A percentile compares a stretch with the other conserved stretches of the same genome.
phyloP scores from a whole-genome alignment of 2,113 vertebrate genomes.

The Laticauda laticaudata region DNA sequence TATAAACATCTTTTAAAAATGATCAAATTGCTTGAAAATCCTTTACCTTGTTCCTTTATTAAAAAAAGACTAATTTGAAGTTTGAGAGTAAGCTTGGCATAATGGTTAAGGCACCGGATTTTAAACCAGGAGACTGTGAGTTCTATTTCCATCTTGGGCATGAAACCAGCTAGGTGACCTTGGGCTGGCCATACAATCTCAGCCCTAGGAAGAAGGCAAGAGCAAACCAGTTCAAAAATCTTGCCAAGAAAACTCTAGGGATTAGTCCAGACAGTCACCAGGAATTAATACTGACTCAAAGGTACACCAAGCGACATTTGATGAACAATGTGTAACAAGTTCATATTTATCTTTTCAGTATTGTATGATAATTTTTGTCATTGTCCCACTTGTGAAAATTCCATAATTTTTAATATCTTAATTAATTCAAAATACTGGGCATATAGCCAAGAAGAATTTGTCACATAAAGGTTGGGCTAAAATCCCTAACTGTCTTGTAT shows the following conservation, averaged over 20 bases:
- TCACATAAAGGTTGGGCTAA: neutral
- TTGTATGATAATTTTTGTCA: neutral
- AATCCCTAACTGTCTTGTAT: neutral
- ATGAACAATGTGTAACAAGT: neutral
- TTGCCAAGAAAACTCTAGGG: neutral
- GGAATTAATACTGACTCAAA: neutral
- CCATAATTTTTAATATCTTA: neutral
- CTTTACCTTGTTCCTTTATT: neutral
- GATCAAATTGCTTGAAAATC: neutral
- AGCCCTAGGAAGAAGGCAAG: neutral
- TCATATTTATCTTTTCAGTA: neutral
- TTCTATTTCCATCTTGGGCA: neutral
- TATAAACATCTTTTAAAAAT: neutral
- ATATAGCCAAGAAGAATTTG: neutral
- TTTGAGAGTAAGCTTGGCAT: neutral
- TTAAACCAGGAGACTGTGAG: neutral
- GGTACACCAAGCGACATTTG: neutral
- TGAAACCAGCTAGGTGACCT: neutral
- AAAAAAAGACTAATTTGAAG: neutral
- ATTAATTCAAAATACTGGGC: neutral
- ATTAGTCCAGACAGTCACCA: neutral
- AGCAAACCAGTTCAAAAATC: neutral
- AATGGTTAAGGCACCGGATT: neutral
- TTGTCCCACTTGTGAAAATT: neutral
- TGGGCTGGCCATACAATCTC: neutral